These are phyloP conservation scores for Picus viridis DNA, from an alignment of 2,797 vertebrate species.

Conservation along the genomic window DNA sequence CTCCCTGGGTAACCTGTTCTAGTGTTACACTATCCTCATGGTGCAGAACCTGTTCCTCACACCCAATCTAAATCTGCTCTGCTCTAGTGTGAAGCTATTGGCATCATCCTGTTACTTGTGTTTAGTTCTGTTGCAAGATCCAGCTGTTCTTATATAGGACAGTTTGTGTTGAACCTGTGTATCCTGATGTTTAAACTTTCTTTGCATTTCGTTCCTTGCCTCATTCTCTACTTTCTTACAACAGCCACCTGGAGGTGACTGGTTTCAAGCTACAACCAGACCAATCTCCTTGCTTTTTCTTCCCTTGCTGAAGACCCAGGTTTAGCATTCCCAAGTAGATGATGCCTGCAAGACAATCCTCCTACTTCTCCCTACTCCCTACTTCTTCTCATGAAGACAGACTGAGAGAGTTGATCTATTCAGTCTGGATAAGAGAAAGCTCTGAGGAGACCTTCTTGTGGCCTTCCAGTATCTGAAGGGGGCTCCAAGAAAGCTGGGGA, in stretches of 20 bases:
- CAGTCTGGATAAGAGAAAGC: too few species aligned
- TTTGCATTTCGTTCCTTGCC: neutral
- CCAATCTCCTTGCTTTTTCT: neutral
- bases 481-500: too few species aligned
- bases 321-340: neutral
- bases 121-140: neutral
- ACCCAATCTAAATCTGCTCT: too few species aligned
- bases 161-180: neutral
- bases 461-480: too few species aligned
- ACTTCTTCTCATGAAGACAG: neutral
- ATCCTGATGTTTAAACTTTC: neutral
- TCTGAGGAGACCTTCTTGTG: too few species aligned
- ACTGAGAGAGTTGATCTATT: too few species aligned
- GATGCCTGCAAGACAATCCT: neutral
- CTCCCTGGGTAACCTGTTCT: too few species aligned
- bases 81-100: too few species aligned
- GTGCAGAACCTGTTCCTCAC: too few species aligned
- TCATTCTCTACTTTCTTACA: neutral
- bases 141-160: neutral
- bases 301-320: neutral
- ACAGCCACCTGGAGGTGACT: neutral
- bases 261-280: neutral
- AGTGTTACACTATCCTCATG: too few species aligned
- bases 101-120: accelerated
- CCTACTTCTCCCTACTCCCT: too few species aligned